Evolutionary conservation across 1,140 invertebrate genomes (phyloP).

Genomic region (Diorhabda sublineata): DNA sequence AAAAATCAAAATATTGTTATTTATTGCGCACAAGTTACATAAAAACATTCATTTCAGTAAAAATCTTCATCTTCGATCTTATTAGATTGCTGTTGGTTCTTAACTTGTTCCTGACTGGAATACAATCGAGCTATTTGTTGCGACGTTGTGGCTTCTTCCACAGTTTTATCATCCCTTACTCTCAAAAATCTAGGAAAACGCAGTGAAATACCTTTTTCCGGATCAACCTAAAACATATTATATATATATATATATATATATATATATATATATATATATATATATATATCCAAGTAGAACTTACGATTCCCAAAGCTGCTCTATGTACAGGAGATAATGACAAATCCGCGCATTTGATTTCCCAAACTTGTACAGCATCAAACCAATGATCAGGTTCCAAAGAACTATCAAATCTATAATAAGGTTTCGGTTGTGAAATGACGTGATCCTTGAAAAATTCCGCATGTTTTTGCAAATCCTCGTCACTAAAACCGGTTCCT

Average conservation of each 20-base stretch:
- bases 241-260: background rate
- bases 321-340: conserved; percentile 92
- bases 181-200: conserved; percentile 92
- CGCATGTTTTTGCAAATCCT: conserved; percentile 75
- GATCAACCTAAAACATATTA: conserved; percentile 63
- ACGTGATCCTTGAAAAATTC: conserved; percentile 75
- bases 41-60: conserved; percentile 50
- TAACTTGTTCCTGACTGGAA: conserved; percentile 86
- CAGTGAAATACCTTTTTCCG: conserved; percentile 90
- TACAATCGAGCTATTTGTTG: conserved; percentile 82
- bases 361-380: conserved; percentile 90
- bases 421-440: conserved; percentile 71
- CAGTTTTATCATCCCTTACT: conserved; percentile 89
- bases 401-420: conserved; percentile 77
- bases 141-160: conserved; percentile 90
- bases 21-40: background rate
- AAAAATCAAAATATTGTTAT: too few relatives aligned
- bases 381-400: conserved; percentile 95
- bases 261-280: background rate
- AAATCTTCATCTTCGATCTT: conserved; percentile 61
- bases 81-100: conserved; percentile 61
- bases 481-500: conserved; percentile 96
- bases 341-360: conserved; percentile 97
- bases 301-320: conserved; percentile 83
- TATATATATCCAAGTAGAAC: conserved; percentile 35